phyloP scores from a whole-genome alignment of 2,113 vertebrate genomes.

The Blennius ocellaris region DNA sequence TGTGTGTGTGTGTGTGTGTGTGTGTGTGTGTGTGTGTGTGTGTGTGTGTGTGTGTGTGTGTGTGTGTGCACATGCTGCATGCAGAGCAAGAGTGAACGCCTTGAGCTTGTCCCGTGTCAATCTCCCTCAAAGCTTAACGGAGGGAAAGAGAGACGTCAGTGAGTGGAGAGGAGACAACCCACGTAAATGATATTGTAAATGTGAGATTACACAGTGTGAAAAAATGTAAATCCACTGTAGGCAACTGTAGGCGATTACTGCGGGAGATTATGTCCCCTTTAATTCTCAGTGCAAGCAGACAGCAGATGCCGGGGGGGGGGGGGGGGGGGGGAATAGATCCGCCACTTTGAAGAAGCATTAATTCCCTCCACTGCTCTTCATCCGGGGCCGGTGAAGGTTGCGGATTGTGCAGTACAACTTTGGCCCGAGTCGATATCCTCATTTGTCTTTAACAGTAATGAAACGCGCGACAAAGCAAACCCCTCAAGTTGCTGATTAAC shows the following conservation, averaged over 20 bases:
- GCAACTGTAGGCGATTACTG: conserved; percentile 73
- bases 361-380: conserved; percentile 50
- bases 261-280: conserved; percentile 72
- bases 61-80: conserved; percentile 27
- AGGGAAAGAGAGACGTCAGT: conserved; percentile 75
- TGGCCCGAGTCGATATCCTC: conserved; percentile 35
- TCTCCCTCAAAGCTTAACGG: conserved; percentile 69
- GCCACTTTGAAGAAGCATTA: conserved; percentile 73
- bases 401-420: conserved; percentile 28
- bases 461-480: conserved; percentile 47
- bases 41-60: conserved; percentile 14
- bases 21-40: conserved; percentile 14
- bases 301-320: conserved; percentile 51
- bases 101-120: conserved; percentile 83
- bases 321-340: conserved; percentile 65
- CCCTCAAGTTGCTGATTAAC: conserved; percentile 46
- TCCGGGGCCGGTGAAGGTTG: conserved; percentile 42
- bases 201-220: conserved; percentile 79
- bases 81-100: conserved; percentile 67
- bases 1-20: conserved; percentile 14
- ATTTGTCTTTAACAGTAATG: conserved; percentile 48
- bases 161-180: conserved; percentile 72
- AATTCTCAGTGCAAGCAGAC: conserved; percentile 73
- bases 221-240: conserved; percentile 79
- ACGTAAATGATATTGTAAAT: conserved; percentile 83